Evolutionary conservation across 2,888 invertebrate genomes (phyloP).

Genomic region (Dysmachus trigonus): DNA sequence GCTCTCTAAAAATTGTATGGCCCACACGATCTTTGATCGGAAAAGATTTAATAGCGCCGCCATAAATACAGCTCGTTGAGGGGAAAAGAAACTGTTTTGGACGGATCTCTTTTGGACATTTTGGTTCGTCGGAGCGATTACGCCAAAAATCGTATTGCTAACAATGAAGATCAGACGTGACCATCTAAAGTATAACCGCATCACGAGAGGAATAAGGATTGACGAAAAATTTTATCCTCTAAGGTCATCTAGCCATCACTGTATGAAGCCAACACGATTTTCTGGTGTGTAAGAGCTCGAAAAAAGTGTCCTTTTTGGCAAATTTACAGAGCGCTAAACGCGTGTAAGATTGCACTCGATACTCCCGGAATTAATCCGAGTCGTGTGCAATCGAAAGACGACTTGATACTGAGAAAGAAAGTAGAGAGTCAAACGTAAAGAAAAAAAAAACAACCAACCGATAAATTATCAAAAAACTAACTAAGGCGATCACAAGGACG

Average conservation of each 20-base stretch:
- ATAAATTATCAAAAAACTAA: slow-evolving; percentile 1
- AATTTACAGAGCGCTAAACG: neutral
- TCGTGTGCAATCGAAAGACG: neutral
- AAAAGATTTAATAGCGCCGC: neutral
- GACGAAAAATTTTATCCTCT: slow-evolving; percentile 44
- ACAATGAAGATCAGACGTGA: slow-evolving; percentile 51
- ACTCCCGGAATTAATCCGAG: neutral
- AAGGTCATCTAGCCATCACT: slow-evolving; percentile 40
- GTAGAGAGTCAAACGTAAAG: neutral
- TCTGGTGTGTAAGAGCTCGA: slow-evolving; percentile 1
- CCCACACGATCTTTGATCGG: neutral
- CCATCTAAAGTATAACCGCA: slow-evolving; percentile 43
- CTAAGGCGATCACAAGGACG: slow-evolving; percentile 56
- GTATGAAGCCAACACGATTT: slow-evolving; percentile 34
- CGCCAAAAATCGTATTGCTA: slow-evolving; percentile 21
- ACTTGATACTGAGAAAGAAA: neutral
- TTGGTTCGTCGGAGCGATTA: neutral
- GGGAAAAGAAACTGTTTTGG: neutral
- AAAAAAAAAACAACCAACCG: neutral
- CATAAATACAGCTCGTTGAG: neutral
- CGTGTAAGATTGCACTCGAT: neutral
- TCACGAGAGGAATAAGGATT: slow-evolving; percentile 44
- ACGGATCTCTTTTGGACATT: neutral
- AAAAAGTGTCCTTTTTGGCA: neutral
- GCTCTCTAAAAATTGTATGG: neutral